Base-by-base conservation (phyloP, 2,888 invertebrate species). In the Geophilus truncorum region DNA sequence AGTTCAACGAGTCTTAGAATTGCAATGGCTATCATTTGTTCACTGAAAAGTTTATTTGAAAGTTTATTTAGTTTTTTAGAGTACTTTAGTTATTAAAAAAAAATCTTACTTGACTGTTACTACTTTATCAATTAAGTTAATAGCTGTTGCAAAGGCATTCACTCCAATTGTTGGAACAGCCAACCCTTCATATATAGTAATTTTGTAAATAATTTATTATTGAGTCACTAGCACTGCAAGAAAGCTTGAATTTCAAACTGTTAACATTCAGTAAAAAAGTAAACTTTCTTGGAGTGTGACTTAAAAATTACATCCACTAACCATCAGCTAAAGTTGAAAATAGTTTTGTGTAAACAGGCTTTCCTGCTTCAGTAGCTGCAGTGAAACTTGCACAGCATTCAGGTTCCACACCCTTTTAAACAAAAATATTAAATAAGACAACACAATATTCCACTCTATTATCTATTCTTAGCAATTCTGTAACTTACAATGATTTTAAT, bases 321-420 rank as follows among this genome's bases (percentile, higher is more conserved):
- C 95, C 96, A 87, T 96, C 96, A 0, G 96, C 96, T 80, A 96
- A 87, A 0, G 94, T 94, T 4, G 94, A 92, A 77, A 90, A 88
- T 78, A 92, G 91, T 75, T 90, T 89, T 7, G 93, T 91, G 83
- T 90, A 89, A 0, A 91, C 89, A 0, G 95, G 94, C 81, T 91
- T 90, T 0, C 92, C 91, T 57, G 90, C 89, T 84, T 91, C 89
- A 83, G 95, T 85, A 0, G 96, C 94, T 32, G 89, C 88, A 57
- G 91, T 89, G 89, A 96, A 97, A 85, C 96, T 95, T 0, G 96
- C 92, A 87, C 96, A 96, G 84, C 93, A 92, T 85, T 96, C 96
- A 0, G 96, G 93, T 87, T 98, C 97, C 0, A 95, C 96, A 1
- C 96, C 97, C 93, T 93, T n/a, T n/a, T n/a, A 85, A 0, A 25